phyloP scores from a whole-genome alignment of 2,888 invertebrate genomes.

The Himalopsyche tibetana region DNA sequence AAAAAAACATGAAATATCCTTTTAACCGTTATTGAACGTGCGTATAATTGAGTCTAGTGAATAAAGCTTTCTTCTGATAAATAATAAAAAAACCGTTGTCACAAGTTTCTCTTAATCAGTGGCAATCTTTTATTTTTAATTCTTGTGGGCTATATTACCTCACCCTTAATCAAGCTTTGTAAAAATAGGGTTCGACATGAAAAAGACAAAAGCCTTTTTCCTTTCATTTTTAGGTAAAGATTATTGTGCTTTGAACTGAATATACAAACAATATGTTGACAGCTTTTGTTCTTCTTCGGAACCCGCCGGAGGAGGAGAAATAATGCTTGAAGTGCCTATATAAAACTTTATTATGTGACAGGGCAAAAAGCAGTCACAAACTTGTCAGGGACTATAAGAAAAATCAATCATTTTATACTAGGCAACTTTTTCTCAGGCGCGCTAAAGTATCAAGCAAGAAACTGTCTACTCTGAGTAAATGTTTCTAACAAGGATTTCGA shows the following conservation, averaged over 20 bases:
- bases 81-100: no score
- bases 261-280: conserved; percentile 53
- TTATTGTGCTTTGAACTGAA: conserved; percentile 50
- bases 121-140: conserved; percentile 2
- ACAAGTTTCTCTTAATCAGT: no score
- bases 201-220: conserved; percentile 36
- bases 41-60: no score
- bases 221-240: conserved; percentile 41
- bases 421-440: conserved; percentile 47
- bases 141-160: conserved; percentile 13
- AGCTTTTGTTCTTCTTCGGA: conserved; percentile 50
- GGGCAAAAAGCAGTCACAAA: conserved; percentile 52
- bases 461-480: conserved; percentile 49
- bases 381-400: conserved; percentile 52
- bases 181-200: conserved; percentile 35
- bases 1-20: no score
- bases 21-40: no score
- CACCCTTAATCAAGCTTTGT: conserved; percentile 6
- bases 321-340: conserved; percentile 54
- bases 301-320: conserved; percentile 41
- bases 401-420: conserved; percentile 56
- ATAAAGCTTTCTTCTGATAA: no score
- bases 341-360: conserved; percentile 63
- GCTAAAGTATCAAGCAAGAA: conserved; percentile 44
- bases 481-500: conserved; percentile 40